Conservation (phyloP, 2,888 invertebrate species). For the Drosophila paramelanica region DNA sequence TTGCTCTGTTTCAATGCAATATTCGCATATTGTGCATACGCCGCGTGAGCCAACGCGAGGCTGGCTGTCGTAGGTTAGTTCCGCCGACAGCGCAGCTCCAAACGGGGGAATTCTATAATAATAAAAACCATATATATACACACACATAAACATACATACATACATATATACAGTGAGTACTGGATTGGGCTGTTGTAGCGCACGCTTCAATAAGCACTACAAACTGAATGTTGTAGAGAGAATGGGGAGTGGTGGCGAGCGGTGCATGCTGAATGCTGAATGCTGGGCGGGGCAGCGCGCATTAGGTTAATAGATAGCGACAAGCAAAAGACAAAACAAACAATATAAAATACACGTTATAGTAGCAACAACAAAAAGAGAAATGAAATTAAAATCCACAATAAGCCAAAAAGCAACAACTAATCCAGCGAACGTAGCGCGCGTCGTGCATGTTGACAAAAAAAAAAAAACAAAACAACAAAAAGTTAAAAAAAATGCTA, state of each 20-base stretch:
- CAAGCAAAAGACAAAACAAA: slow-evolving; percentile 56
- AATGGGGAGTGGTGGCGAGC: not conserved
- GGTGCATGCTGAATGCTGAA: slow-evolving; percentile 8
- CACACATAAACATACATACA: not conserved
- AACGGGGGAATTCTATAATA: not conserved
- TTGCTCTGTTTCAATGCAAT: slow-evolving; percentile 21
- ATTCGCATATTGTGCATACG: slow-evolving; percentile 52
- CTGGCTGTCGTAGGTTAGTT: slow-evolving; percentile 61
- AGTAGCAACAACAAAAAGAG: slow-evolving; percentile 22
- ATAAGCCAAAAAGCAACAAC: slow-evolving; percentile 54
- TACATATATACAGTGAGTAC: not conserved
- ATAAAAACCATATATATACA: not conserved
- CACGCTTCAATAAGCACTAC: slow-evolving; percentile 52
- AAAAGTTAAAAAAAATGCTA: slow-evolving; percentile 14
- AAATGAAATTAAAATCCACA: slow-evolving; percentile 57
- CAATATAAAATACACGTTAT: slow-evolving; percentile 50
- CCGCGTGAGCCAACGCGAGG: slow-evolving; percentile 48
- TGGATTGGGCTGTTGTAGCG: slow-evolving; percentile 22
- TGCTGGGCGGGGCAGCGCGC: slow-evolving; percentile 43
- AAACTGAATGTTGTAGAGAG: slow-evolving; percentile 6
- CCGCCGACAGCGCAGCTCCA: slow-evolving; percentile 17
- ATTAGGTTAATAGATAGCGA: slow-evolving; percentile 51
- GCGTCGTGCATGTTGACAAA: slow-evolving; percentile 53
- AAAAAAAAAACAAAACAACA: slow-evolving; percentile 23
- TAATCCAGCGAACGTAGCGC: slow-evolving; percentile 49